Percentiles rank a stretch among this genome's conserved stretches.
Conservation (phyloP, 2,888 invertebrate species). For the Uropetala carovei region DNA sequence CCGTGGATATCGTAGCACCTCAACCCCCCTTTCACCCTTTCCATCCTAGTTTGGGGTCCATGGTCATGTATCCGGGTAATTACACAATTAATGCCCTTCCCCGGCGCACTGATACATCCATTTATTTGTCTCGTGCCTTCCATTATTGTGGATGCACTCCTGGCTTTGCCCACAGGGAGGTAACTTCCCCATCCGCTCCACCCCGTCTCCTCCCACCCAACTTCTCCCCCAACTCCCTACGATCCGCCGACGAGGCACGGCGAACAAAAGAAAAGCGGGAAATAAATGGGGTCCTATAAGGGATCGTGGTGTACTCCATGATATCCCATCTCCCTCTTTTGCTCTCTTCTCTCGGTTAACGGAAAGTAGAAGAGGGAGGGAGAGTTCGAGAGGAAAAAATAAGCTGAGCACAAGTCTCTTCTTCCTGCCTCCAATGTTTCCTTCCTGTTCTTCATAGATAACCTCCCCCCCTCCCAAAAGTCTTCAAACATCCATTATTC, state of each 20-base stretch:
- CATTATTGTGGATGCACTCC: slow-evolving; percentile 60
- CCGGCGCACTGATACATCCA: slow-evolving; percentile 49
- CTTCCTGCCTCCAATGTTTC: slow-evolving; percentile 11
- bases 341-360: background rate
- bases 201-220: background rate
- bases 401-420: background rate
- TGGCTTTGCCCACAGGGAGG: background rate
- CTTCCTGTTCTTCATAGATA: background rate
- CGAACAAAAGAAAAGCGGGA: slow-evolving; percentile 14
- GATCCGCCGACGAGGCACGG: background rate
- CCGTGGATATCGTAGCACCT: background rate
- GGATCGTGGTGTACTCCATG: background rate
- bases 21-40: background rate
- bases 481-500: slow-evolving; percentile 4
- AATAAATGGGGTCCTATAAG: slow-evolving; percentile 6
- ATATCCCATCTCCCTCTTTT: background rate
- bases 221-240: background rate
- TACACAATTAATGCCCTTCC: slow-evolving; percentile 63
- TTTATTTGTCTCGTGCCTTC: slow-evolving; percentile 52
- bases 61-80: slow-evolving; percentile 51
- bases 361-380: background rate
- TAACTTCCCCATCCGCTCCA: background rate
- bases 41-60: slow-evolving; percentile 2
- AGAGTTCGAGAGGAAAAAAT: background rate
- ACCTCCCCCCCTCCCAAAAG: background rate